A percentile compares a stretch with the other conserved stretches of the same genome.
These are phyloP conservation scores for Baccha elongata DNA, from an alignment of 2,888 invertebrate species.

Conservation along the genomic window DNA sequence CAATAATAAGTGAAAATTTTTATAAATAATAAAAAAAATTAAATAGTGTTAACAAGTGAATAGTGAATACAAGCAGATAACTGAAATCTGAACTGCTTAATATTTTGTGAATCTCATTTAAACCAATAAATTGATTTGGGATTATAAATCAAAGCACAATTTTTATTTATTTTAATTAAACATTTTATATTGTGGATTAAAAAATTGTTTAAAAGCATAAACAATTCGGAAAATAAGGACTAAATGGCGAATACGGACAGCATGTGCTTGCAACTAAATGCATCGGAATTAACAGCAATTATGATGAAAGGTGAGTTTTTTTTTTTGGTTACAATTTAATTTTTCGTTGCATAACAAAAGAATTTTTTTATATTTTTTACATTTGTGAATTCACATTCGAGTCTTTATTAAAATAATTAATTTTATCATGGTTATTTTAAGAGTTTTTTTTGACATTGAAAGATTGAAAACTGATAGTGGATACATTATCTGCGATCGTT, in stretches of 20 bases:
- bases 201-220: neutral
- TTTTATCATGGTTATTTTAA: no score
- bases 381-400: no score
- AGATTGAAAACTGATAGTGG: no score
- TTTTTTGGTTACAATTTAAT: no score
- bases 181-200: constrained; percentile 37
- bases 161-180: neutral
- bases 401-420: no score
- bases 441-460: no score
- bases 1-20: no score
- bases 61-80: neutral
- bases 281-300: constrained; percentile 80
- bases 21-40: neutral
- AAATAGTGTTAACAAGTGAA: no score
- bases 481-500: no score
- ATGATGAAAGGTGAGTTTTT: constrained; percentile 80
- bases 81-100: neutral
- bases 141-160: neutral
- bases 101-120: neutral
- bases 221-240: constrained; percentile 17
- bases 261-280: constrained; percentile 80
- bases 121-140: neutral
- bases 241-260: constrained; percentile 75
- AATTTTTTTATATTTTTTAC: no score
- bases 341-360: no score